Evolutionary conservation across 2,797 vertebrate genomes (phyloP).

Genomic region (Ispidina lecontei): DNA sequence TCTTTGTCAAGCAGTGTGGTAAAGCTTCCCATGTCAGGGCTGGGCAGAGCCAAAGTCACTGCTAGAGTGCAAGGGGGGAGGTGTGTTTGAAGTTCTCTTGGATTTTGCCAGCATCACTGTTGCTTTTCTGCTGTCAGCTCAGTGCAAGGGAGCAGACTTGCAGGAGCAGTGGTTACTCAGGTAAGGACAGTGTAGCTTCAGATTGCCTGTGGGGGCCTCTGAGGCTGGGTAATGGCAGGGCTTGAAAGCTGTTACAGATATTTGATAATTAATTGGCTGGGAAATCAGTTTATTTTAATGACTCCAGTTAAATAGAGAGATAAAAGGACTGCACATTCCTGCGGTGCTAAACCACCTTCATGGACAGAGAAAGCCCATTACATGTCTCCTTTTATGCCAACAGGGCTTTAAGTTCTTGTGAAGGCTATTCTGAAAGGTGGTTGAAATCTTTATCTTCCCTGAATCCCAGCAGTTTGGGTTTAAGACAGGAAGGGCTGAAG

Average conservation of each 20-base stretch:
- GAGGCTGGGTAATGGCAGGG: slow-evolving; percentile 38
- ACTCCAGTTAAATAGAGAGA: slow-evolving; percentile 46
- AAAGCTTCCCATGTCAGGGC: neutral
- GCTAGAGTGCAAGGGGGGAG: neutral
- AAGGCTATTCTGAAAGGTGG: slow-evolving; percentile 43
- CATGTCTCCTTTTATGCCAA: slow-evolving; percentile 45
- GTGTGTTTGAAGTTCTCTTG: neutral
- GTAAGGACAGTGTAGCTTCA: slow-evolving; percentile 29
- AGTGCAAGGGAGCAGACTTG: neutral
- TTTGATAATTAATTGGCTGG: slow-evolving; percentile 68
- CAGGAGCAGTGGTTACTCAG: slow-evolving; percentile 1
- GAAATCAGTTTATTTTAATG: slow-evolving; percentile 69
- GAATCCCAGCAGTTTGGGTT: slow-evolving; percentile 32
- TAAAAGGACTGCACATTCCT: slow-evolving; percentile 50
- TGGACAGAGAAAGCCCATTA: slow-evolving; percentile 57
- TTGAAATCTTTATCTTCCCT: slow-evolving; percentile 40
- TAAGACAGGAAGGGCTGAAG: slow-evolving; percentile 39
- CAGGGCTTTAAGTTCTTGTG: slow-evolving; percentile 34
- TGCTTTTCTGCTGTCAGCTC: neutral
- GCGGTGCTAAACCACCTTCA: slow-evolving; percentile 45
- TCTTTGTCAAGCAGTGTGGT: rapidly evolving
- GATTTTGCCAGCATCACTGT: neutral
- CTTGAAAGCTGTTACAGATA: slow-evolving; percentile 70
- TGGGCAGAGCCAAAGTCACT: rapidly evolving
- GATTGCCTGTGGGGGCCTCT: slow-evolving; percentile 19